These are phyloP conservation scores for Natrix natrix DNA, from an alignment of 2,797 vertebrate species.

Conservation along the genomic window DNA sequence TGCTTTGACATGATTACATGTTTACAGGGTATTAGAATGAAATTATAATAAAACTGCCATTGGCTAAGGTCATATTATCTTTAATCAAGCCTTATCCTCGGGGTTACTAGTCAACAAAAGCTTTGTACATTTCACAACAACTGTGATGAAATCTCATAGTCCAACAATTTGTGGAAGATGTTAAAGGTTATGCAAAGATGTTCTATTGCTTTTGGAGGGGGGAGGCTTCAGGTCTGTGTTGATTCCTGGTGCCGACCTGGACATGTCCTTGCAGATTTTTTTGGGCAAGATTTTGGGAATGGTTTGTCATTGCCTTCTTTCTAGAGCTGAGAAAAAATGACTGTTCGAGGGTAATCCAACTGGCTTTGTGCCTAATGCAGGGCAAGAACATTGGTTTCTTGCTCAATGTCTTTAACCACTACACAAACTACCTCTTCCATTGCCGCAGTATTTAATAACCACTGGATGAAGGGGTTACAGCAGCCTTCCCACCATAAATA, in stretches of 20 bases:
- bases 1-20: neutral
- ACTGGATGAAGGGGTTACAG: neutral
- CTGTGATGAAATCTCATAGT: neutral
- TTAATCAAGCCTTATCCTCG: neutral
- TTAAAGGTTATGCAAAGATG: neutral
- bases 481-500: neutral
- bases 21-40: neutral
- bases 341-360: neutral
- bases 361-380: neutral
- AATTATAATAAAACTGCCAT: neutral
- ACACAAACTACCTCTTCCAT: neutral
- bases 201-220: neutral
- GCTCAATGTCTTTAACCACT: neutral
- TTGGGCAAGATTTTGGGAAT: neutral
- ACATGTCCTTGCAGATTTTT: neutral
- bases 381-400: neutral
- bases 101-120: neutral
- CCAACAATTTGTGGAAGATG: neutral
- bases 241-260: neutral
- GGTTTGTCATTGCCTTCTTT: neutral
- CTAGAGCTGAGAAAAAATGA: neutral
- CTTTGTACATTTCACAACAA: neutral
- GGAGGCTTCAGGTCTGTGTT: neutral
- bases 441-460: neutral
- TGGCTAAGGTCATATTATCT: neutral